A percentile compares a stretch with the other conserved stretches of the same genome.
These are phyloP conservation scores for Polyergus mexicanus DNA, from an alignment of 1,140 invertebrate species.

Conservation along the genomic window DNA sequence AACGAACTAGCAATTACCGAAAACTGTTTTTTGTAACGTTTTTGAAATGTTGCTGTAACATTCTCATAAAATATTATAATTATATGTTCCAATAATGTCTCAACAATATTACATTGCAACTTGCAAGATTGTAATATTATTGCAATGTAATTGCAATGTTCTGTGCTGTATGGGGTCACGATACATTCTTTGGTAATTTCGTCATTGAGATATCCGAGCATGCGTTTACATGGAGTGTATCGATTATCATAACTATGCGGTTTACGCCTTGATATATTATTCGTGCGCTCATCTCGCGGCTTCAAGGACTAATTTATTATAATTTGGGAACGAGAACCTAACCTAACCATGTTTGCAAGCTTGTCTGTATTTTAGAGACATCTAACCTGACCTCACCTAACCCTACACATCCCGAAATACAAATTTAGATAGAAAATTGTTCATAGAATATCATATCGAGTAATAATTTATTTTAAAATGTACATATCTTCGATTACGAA, in stretches of 20 bases:
- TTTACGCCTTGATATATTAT: conserved; percentile 47
- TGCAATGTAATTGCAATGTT: no score
- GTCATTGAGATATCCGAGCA: conserved; percentile 42
- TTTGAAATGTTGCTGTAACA: no score
- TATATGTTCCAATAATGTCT: no score
- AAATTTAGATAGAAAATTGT: conserved; percentile 9
- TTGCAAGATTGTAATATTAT: no score
- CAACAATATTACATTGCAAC: no score
- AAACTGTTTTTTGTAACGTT: no score
- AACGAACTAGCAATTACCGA: no score
- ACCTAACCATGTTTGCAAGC: background rate
- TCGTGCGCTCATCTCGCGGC: conserved; percentile 35
- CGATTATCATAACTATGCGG: conserved; percentile 54
- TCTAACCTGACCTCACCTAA: background rate
- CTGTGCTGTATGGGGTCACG: no score
- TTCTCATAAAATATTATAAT: no score
- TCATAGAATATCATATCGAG: background rate
- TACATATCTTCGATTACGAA: conserved; percentile 17
- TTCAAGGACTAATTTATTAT: conserved; percentile 56
- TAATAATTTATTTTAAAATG: background rate
- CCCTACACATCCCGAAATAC: background rate
- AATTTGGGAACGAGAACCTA: conserved; percentile 35
- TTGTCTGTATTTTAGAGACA: conserved; percentile 31
- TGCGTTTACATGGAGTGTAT: conserved; percentile 52
- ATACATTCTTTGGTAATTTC: conserved; percentile 47